Conservation (phyloP, 2,113 vertebrate species). For the Labrus mixtus region DNA sequence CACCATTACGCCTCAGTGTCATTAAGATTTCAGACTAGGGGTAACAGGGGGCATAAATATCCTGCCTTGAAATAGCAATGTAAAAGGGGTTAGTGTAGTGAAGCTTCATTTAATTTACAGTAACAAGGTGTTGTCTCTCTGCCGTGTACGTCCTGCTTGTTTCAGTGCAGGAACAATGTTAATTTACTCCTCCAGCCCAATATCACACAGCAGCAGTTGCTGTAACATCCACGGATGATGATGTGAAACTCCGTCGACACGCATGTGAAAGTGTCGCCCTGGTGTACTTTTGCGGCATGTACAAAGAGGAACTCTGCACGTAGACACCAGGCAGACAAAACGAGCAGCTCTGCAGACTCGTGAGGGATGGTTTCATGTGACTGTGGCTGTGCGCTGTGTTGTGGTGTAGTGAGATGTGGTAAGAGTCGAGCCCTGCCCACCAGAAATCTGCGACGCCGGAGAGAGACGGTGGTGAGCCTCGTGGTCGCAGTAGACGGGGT, state of each 20-base stretch:
- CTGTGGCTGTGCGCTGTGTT: constrained; percentile 55
- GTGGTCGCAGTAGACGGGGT: constrained; percentile 73
- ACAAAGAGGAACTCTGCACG: neutral
- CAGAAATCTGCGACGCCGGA: constrained; percentile 58
- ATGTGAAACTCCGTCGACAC: constrained; percentile 52
- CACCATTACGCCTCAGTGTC: too few species aligned
- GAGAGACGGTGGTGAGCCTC: constrained; percentile 73
- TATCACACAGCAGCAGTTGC: constrained; percentile 20
- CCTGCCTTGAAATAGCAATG: too few species aligned
- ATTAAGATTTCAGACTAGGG: too few species aligned
- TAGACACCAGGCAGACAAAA: constrained; percentile 15
- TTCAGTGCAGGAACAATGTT: neutral
- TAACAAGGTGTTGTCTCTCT: neutral
- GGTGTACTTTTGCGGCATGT: neutral
- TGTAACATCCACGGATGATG: constrained; percentile 10
- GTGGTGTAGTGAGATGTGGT: constrained; percentile 68
- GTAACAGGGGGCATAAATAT: too few species aligned
- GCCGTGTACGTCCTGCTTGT: too few species aligned
- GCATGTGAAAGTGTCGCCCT: constrained; percentile 21
- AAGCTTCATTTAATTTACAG: neutral
- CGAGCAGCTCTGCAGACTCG: constrained; percentile 35
- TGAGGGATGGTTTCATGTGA: constrained; percentile 56
- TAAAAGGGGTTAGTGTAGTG: too few species aligned
- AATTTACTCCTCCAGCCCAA: neutral
- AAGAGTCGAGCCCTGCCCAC: constrained; percentile 61